Evolutionary conservation across 2,113 vertebrate genomes (phyloP), one percentile per base, ranked within the genome.

Genomic region (Ranitomeya imitator): DNA sequence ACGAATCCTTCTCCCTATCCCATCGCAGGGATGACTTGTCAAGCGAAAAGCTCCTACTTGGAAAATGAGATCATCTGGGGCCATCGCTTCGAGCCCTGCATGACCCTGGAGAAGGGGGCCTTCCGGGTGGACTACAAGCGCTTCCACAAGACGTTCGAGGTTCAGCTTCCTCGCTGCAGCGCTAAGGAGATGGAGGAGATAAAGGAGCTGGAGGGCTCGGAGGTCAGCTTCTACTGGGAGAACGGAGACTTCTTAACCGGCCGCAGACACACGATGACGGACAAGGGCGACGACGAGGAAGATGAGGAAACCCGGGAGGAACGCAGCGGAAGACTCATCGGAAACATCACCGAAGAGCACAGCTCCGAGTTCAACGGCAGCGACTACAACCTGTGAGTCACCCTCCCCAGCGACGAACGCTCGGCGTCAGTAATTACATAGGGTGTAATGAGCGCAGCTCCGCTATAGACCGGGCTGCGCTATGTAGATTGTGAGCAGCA

Each of bases 121-220:
- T 88, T 91, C 82, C 87, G 87, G 10, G 91, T 91, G 21, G 91
- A 93, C 76, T 89, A 92, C 83, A 87, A 87, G 12, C 76, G 87
- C 11, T 92, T 93, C 88, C 91, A 93, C 85, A 89, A 85, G 83
- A 92, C 91, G 26, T 91, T 91, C 85, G 79, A 89, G 89, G 91
- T 91, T 11, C 91, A 90, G 2, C 90, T 93, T 12, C 91, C 90
- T 4, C 85, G 86, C 37, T 91, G 89, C 88, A 93, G 92, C 4
- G 91, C 89, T 2, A 89, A 89, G 59, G 89, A 91, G 21, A 31
- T 92, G 59, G 86, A 90, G 21, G 91, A 89, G 12, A 60, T 57
- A 59, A 45, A 89, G 80, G 69, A 82, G 51, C 79, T 90, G 51
- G 86, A 77, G 45, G 83, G 85, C 12, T 90, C 89, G 2, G 63